Conservation (phyloP, 2,888 invertebrate species). For the Malthinus seriepunctatus region DNA sequence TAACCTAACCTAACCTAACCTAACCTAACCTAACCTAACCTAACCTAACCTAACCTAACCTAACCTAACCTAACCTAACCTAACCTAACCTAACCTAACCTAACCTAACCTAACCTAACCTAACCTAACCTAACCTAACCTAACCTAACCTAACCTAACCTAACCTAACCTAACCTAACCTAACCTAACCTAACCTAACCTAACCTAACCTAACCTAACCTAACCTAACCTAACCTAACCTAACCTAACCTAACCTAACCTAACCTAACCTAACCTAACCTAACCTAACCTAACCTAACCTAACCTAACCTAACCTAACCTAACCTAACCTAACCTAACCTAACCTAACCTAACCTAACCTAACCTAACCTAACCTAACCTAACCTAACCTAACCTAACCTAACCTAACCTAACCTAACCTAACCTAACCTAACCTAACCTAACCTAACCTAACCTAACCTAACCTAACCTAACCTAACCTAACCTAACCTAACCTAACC, state of each 20-base stretch:
- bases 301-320: slow-evolving; percentile 9
- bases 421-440: slow-evolving; percentile 13
- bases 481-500: slow-evolving; percentile 10
- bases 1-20: no score
- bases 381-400: slow-evolving; percentile 12
- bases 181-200: slow-evolving; percentile 14
- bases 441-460: slow-evolving; percentile 8
- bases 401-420: slow-evolving; percentile 14
- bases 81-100: no score
- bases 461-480: slow-evolving; percentile 12
- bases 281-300: slow-evolving; percentile 13
- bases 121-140: no score
- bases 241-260: slow-evolving; percentile 9
- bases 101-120: no score
- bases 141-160: slow-evolving; percentile 11
- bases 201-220: slow-evolving; percentile 13
- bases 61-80: no score
- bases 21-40: no score
- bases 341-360: slow-evolving; percentile 12
- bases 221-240: slow-evolving; percentile 21
- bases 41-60: no score
- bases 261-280: slow-evolving; percentile 21
- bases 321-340: slow-evolving; percentile 11
- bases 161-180: slow-evolving; percentile 16
- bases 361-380: slow-evolving; percentile 34